Conservation (phyloP, 2,113 vertebrate genomes). For the Picathartes gymnocephalus region DNA sequence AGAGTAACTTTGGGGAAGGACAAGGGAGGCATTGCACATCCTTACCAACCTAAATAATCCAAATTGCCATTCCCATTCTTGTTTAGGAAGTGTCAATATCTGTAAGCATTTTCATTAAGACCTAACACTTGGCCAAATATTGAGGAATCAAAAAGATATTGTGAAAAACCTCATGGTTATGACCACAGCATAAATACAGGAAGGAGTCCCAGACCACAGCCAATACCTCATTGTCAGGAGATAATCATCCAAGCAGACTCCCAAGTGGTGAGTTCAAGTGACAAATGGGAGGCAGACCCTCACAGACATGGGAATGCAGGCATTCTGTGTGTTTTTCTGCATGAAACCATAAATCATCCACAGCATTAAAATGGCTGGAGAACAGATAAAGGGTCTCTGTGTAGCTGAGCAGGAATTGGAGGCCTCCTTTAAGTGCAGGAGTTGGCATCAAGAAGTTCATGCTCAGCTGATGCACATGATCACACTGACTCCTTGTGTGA, state of each 20-base stretch:
- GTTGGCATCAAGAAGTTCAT: background rate
- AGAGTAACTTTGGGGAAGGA: background rate
- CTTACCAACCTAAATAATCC: background rate
- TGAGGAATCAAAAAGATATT: background rate
- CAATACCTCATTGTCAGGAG: conserved; percentile 8
- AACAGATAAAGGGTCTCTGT: background rate
- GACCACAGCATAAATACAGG: background rate
- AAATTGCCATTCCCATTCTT: background rate
- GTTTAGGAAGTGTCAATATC: background rate
- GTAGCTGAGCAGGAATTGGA: background rate
- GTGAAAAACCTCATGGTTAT: background rate
- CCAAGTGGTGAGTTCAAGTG: background rate
- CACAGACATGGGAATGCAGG: background rate
- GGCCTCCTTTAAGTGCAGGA: background rate
- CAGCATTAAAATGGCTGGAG: background rate
- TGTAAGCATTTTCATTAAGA: background rate
- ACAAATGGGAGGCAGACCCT: background rate
- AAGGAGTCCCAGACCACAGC: background rate
- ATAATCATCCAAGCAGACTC: conserved; percentile 9
- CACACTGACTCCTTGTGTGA: background rate
- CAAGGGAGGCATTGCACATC: background rate
- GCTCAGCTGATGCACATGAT: background rate
- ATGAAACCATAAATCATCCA: conserved; percentile 34
- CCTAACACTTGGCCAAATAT: background rate
- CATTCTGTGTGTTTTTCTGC: conserved; percentile 29